Percentiles rank a stretch among this genome's conserved stretches.
Evolutionary conservation across 2,888 invertebrate species (phyloP).

Genomic region (Bellardia bayeri): DNA sequence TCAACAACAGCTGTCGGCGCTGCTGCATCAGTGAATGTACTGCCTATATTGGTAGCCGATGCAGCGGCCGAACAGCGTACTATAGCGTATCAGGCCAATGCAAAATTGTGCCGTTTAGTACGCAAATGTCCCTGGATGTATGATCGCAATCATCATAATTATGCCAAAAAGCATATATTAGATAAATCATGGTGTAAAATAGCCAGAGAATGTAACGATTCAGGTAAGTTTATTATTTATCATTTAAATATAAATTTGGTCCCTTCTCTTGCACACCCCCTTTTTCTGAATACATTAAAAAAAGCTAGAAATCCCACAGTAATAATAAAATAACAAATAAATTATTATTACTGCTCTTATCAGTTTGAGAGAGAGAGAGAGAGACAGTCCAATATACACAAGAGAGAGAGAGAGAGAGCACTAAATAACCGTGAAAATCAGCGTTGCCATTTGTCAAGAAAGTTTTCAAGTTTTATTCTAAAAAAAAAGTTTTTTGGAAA

Average conservation of each 20-base stretch:
- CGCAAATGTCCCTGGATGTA: slow-evolving; percentile 77
- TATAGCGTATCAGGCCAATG: slow-evolving; percentile 72
- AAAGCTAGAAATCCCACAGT: neutral
- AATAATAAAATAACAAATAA: neutral
- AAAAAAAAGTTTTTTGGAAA: no score
- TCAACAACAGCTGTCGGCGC: neutral
- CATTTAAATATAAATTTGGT: neutral
- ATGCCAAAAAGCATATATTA: slow-evolving; percentile 76
- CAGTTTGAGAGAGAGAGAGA: slow-evolving; percentile 6
- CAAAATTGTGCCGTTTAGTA: slow-evolving; percentile 76
- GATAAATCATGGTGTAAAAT: slow-evolving; percentile 77
- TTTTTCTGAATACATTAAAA: neutral
- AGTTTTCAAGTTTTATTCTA: no score
- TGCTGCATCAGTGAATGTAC: neutral
- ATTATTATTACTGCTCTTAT: slow-evolving; percentile 22
- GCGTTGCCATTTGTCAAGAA: no score
- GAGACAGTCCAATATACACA: neutral
- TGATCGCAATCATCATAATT: slow-evolving; percentile 76
- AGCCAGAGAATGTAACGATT: slow-evolving; percentile 76
- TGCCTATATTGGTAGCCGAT: slow-evolving; percentile 37
- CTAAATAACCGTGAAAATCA: neutral
- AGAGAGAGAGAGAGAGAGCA: neutral
- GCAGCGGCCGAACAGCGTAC: slow-evolving; percentile 73
- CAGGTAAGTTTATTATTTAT: slow-evolving; percentile 71
- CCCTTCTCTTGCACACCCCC: neutral